Conservation (phyloP, 2,797 vertebrate genomes). For the Dicrostonyx torquatus region DNA sequence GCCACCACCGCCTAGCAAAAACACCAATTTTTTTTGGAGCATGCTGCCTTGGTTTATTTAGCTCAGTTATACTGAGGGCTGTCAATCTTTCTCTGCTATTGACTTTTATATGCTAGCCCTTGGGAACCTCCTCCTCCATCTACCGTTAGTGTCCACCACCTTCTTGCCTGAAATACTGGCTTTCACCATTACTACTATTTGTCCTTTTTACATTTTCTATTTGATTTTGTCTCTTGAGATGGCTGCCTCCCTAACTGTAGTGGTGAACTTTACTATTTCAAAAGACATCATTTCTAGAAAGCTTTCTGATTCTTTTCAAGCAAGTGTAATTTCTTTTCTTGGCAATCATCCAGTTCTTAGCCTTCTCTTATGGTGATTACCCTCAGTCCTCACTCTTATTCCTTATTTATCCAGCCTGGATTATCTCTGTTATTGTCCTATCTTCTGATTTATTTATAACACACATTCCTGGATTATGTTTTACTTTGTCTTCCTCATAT, state of each 20-base stretch:
- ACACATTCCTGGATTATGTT: not conserved
- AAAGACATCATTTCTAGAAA: not conserved
- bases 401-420: not conserved
- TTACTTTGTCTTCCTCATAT: not conserved
- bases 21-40: not conserved
- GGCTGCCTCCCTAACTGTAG: not conserved
- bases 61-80: not conserved
- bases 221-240: not conserved
- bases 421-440: constrained; percentile 10
- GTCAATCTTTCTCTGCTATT: not conserved
- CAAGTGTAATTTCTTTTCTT: not conserved
- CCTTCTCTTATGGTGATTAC: not conserved
- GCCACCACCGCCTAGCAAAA: too few species aligned
- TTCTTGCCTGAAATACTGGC: not conserved
- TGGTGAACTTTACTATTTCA: not conserved
- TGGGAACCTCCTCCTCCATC: not conserved
- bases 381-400: not conserved
- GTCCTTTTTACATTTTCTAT: not conserved
- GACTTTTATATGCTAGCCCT: not conserved
- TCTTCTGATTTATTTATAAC: not conserved
- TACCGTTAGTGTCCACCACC: not conserved
- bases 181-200: not conserved
- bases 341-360: not conserved
- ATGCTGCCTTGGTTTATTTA: not conserved
- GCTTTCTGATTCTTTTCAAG: not conserved